A percentile compares a stretch with the other conserved stretches of the same genome.
phyloP scores from a whole-genome alignment of 2,797 vertebrate genomes.

The Hybognathus amarus region DNA sequence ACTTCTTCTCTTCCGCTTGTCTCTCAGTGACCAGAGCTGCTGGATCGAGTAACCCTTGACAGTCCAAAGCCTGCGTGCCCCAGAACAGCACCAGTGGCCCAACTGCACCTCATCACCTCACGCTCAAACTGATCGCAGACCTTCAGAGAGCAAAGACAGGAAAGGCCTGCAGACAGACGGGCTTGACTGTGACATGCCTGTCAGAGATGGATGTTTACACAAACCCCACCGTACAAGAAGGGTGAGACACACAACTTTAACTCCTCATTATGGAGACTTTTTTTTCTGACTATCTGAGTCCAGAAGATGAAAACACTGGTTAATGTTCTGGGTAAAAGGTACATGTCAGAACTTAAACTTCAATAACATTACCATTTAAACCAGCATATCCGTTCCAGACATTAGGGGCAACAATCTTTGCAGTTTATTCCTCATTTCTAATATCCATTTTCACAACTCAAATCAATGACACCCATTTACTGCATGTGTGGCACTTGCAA shows the following conservation, averaged over 20 bases:
- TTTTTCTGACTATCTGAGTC: not conserved
- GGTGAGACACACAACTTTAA: not conserved
- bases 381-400: not conserved
- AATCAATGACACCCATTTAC: constrained; percentile 47
- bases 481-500: constrained; percentile 53
- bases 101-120: constrained; percentile 50
- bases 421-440: constrained; percentile 41
- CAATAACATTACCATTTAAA: not conserved
- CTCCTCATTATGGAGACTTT: not conserved
- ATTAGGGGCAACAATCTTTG: constrained; percentile 21
- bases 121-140: constrained; percentile 31
- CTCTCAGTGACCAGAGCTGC: constrained; percentile 18
- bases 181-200: constrained; percentile 37
- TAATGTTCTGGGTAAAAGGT: not conserved
- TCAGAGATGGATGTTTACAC: constrained; percentile 49
- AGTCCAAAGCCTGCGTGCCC: not conserved
- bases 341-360: not conserved
- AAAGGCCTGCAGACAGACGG: constrained; percentile 45
- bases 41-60: constrained; percentile 44
- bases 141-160: constrained; percentile 26
- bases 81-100: constrained; percentile 26
- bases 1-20: constrained; percentile 40
- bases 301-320: not conserved
- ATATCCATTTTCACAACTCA: constrained; percentile 58
- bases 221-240: constrained; percentile 3